Conservation (phyloP, 1,140 invertebrate species). For the Drosophila suzukii region DNA sequence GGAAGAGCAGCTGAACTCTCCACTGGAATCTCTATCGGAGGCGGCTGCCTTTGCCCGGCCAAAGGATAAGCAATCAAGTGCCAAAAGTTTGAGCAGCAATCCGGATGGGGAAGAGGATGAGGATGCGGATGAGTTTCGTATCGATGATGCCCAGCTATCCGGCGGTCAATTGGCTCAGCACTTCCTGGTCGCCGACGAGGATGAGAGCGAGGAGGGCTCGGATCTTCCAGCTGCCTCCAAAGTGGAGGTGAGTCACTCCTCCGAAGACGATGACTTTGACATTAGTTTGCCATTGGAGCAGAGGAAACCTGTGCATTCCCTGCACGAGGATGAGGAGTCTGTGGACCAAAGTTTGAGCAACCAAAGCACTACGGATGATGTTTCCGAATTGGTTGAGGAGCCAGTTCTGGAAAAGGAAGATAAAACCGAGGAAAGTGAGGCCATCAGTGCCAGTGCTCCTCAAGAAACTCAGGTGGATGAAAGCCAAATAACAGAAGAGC, state of each 20-base stretch:
- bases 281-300: constrained; percentile 62
- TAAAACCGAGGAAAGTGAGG: constrained; percentile 20
- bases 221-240: constrained; percentile 22
- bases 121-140: constrained; percentile 61
- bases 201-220: constrained; percentile 43
- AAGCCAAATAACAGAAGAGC: constrained; percentile 54
- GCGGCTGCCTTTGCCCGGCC: constrained; percentile 44
- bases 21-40: constrained; percentile 48
- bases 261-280: constrained; percentile 65
- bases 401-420: constrained; percentile 26
- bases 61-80: constrained; percentile 43
- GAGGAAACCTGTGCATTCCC: constrained; percentile 55
- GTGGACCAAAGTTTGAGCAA: constrained; percentile 56
- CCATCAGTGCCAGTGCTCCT: constrained; percentile 2
- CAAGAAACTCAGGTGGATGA: constrained; percentile 24
- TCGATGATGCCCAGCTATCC: constrained; percentile 75
- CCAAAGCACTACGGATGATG: constrained; percentile 80
- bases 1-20: constrained; percentile 48
- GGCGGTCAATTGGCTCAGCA: constrained; percentile 77
- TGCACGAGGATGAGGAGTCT: constrained; percentile 46
- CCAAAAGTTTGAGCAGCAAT: constrained; percentile 56
- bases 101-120: constrained; percentile 38
- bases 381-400: constrained; percentile 75
- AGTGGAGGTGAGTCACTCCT: constrained; percentile 18
- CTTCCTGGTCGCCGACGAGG: constrained; percentile 56